phyloP scores from a whole-genome alignment of 1,140 invertebrate species.

The Drosophila lacertosa region DNA sequence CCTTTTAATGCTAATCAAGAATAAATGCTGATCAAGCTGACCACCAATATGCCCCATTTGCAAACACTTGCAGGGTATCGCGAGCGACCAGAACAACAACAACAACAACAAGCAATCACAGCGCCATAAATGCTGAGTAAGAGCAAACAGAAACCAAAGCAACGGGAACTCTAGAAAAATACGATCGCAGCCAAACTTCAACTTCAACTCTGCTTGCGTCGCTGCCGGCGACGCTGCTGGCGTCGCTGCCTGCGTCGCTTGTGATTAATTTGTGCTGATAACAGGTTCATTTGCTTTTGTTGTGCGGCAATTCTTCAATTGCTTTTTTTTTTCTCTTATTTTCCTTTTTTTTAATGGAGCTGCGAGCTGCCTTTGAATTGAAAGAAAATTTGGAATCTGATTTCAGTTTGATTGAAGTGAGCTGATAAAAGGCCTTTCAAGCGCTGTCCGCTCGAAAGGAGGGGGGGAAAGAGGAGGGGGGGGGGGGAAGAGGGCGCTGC shows the following conservation, averaged over 20 bases:
- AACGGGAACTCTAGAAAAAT: slow-evolving; percentile 19
- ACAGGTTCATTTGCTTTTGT: slow-evolving; percentile 83
- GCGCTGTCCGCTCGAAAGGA: too few relatives aligned
- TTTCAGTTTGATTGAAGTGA: slow-evolving; percentile 41
- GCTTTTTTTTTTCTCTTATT: too few relatives aligned
- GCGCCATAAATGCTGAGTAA: slow-evolving; percentile 75
- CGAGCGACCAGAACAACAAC: neutral
- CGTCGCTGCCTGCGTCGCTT: slow-evolving; percentile 8
- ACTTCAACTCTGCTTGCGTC: neutral
- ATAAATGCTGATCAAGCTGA: too few relatives aligned
- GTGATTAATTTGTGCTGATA: slow-evolving; percentile 83
- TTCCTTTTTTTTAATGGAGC: slow-evolving; percentile 44
- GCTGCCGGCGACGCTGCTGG: neutral
- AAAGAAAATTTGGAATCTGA: slow-evolving; percentile 19
- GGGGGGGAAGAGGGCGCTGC: neutral
- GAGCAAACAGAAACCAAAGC: slow-evolving; percentile 58
- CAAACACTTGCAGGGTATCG: neutral
- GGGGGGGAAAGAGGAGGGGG: neutral
- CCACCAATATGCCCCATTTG: too few relatives aligned
- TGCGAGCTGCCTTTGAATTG: slow-evolving; percentile 11
- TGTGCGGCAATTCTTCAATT: slow-evolving; percentile 75
- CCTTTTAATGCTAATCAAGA: too few relatives aligned
- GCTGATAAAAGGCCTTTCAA: slow-evolving; percentile 35
- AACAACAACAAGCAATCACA: slow-evolving; percentile 40
- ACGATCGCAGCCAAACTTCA: neutral